Percentiles rank a stretch among this genome's conserved stretches.
phyloP scores from a whole-genome alignment of 1,140 invertebrate genomes.

The Tetragnatha versicolor region DNA sequence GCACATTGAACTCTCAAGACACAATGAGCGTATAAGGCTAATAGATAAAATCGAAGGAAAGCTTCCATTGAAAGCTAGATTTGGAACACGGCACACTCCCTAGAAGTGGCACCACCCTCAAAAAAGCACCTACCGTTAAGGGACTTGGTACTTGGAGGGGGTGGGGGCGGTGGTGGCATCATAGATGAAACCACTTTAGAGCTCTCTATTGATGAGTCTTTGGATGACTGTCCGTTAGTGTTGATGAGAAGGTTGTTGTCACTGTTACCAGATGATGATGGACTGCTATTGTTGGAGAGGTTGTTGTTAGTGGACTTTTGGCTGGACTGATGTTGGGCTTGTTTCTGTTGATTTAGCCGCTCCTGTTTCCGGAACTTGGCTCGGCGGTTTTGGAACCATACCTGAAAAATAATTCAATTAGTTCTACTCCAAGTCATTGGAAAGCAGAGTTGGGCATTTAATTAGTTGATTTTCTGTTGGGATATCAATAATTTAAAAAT shows the following conservation, averaged over 20 bases:
- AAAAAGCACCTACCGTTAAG: conserved; percentile 38
- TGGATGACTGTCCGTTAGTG: conserved; percentile 25
- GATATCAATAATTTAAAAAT: background rate
- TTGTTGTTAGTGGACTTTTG: conserved; percentile 37
- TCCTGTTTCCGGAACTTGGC: conserved; percentile 47
- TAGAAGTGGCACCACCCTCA: no score
- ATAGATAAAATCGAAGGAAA: no score
- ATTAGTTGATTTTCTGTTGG: no score
- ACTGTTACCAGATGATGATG: conserved; percentile 3
- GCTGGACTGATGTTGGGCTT: conserved; percentile 42
- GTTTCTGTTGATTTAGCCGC: conserved; percentile 41
- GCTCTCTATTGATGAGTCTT: conserved; percentile 17
- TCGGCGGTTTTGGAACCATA: conserved; percentile 47
- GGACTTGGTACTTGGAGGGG: conserved; percentile 16
- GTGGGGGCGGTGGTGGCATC: conserved; percentile 39
- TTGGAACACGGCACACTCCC: no score
- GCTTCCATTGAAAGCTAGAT: no score
- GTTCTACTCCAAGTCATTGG: no score
- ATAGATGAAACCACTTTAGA: conserved; percentile 34
- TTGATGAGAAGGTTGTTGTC: background rate
- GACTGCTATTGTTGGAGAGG: background rate
- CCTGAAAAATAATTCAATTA: conserved; percentile 13
- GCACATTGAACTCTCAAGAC: no score
- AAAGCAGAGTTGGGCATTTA: no score
- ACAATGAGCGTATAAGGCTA: no score